Conservation (phyloP, 1,140 invertebrate species). For the Carcinoscorpius rotundicauda region DNA sequence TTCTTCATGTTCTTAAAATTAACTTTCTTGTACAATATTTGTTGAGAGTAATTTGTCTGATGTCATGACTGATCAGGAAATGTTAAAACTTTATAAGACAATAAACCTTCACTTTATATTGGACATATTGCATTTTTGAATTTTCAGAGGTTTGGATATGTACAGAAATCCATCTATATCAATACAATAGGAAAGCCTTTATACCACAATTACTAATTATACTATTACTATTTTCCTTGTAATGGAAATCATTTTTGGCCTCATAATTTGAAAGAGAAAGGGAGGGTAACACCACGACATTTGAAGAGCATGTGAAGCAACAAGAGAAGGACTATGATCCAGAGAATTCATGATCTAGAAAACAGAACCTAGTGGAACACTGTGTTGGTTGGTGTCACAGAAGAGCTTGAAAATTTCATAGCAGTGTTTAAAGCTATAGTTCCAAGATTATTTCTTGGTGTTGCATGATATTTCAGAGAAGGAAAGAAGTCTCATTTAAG, state of each 20-base stretch:
- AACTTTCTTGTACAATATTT: no score
- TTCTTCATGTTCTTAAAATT: no score
- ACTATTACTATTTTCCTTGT: constrained; percentile 95
- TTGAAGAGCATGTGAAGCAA: constrained; percentile 83
- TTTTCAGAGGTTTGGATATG: constrained; percentile 40
- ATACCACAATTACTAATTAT: constrained; percentile 68
- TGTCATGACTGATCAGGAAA: no score
- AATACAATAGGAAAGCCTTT: constrained; percentile 90
- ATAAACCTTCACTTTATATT: no score
- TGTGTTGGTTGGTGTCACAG: constrained; percentile 92
- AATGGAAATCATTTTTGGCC: constrained; percentile 91
- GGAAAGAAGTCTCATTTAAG: constrained; percentile 83
- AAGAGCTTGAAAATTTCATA: constrained; percentile 87
- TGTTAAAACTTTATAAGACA: no score
- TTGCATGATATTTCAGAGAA: constrained; percentile 62
- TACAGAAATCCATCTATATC: constrained; percentile 74
- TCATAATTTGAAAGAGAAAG: constrained; percentile 77
- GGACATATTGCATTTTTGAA: no score
- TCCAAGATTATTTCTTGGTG: constrained; percentile 83
- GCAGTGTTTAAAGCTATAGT: constrained; percentile 74
- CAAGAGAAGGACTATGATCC: constrained; percentile 85
- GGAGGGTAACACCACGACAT: constrained; percentile 84
- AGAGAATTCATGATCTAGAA: constrained; percentile 92
- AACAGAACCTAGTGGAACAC: constrained; percentile 83
- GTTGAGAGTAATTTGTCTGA: no score